Conservation (phyloP, 1,140 invertebrate genomes). For the Dermatophagoides farinae region DNA sequence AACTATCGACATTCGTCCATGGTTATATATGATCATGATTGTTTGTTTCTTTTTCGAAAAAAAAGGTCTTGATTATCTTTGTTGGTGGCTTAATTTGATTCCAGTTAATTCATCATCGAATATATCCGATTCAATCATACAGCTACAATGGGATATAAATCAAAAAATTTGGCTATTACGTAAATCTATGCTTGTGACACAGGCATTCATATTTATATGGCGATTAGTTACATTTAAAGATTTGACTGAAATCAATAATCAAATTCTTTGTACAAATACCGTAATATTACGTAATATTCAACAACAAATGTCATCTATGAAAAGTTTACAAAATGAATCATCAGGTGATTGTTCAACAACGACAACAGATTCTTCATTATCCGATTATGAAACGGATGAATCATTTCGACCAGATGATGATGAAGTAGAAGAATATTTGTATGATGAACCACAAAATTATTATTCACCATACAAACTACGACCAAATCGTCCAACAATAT, state of each 20-base stretch:
- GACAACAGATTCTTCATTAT: no score
- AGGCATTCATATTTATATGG: constrained; percentile 3
- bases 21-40: constrained; percentile 32
- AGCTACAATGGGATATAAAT: neutral
- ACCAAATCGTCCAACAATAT: neutral
- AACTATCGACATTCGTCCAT: constrained; percentile 31
- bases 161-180: neutral
- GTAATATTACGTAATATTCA: neutral
- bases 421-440: no score
- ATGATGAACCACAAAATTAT: neutral
- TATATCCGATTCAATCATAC: neutral
- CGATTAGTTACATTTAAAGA: neutral
- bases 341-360: no score
- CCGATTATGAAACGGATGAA: no score
- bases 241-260: neutral
- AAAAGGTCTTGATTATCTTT: constrained; percentile 13
- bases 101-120: neutral
- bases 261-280: neutral
- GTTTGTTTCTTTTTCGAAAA: constrained; percentile 26
- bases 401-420: no score
- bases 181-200: neutral
- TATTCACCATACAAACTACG: neutral
- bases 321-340: no score
- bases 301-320: neutral
- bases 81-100: no score